Base-by-base conservation (phyloP, 2,888 invertebrate genomes). In the Spisula solida region DNA sequence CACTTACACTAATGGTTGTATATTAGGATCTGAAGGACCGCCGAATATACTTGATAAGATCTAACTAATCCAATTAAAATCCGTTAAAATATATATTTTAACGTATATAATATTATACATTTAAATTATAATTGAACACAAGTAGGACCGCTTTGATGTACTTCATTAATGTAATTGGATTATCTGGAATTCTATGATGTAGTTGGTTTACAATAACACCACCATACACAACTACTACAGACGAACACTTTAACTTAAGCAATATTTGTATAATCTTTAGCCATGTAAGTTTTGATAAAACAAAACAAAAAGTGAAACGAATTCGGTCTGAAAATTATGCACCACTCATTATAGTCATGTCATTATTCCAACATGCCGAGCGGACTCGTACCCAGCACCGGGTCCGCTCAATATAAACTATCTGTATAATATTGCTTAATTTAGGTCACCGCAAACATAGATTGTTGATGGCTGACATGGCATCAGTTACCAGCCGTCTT, bases 1-100 rank as follows among this genome's bases (percentile, higher is more conserved):
- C 85, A 79, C 85, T 55, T 56, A 31, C 56, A 18, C 25, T 82
- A 82, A 82, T 85, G 78, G 82, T 55, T 55, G 88, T 88, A 78
- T 88, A 86, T 88, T 88, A 29, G 25, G 55, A 79, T 87, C 87
- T 79, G 60, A 87, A 48, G 34, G 75, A 14, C 75, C 75, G 75
- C 31, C 34, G 75, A 31, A 75, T 34, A 75, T 34, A 75, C 31
- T 0, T 75, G 29, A 34, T 75, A 12, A 34, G 25, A 31, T 31
- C 0, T 18, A 75, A 55, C 1, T 85, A 85, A 85, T 78, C 85
- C 85, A 85, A 85, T 85, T 85, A 85, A 55, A 51, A 47, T 80
- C 48, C 47, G 47, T 34, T 48, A 80, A 47, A 79, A 78, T 20
- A 34, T 78, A 47, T 41, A 41, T 78, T 78, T 47, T 47, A 47